These are phyloP conservation scores for Tachina grossa DNA, from an alignment of 2,888 invertebrate genomes.

Conservation along the genomic window DNA sequence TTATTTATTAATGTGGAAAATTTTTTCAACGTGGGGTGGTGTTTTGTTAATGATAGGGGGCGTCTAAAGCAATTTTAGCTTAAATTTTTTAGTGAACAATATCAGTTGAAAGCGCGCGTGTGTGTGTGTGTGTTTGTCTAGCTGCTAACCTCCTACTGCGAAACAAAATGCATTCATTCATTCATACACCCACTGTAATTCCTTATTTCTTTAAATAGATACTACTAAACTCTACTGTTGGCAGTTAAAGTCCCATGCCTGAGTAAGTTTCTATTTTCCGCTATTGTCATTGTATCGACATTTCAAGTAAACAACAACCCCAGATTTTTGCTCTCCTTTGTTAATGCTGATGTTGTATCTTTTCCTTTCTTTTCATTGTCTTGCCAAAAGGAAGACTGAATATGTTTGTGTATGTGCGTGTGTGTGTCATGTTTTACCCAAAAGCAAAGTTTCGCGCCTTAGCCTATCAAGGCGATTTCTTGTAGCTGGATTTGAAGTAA, in stretches of 20 bases:
- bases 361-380: conserved; percentile 23
- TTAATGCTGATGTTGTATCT: not conserved
- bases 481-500: conserved; percentile 26
- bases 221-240: conserved; percentile 45
- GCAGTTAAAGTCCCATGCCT: conserved; percentile 66
- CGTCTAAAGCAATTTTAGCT: conserved; percentile 69
- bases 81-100: conserved; percentile 27
- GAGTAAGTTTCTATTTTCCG: conserved; percentile 51
- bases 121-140: not conserved
- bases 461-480: conserved; percentile 41
- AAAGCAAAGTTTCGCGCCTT: conserved; percentile 47
- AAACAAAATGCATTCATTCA: conserved; percentile 36
- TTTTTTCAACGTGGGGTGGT: conserved; percentile 28
- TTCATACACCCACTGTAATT: conserved; percentile 34
- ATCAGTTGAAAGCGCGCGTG: not conserved
- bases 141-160: conserved; percentile 4
- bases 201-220: not conserved
- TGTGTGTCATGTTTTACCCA: conserved; percentile 2
- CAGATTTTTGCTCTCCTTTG: conserved; percentile 31
- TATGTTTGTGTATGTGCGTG: not conserved
- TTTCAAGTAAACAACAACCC: conserved; percentile 59
- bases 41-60: conserved; percentile 76
- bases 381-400: conserved; percentile 17
- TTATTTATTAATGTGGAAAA: conserved; percentile 27
- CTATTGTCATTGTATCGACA: conserved; percentile 70